Evolutionary conservation across 2,113 vertebrate genomes (phyloP), one percentile per base, ranked within the genome.

Genomic region (Crotalus horridus): DNA sequence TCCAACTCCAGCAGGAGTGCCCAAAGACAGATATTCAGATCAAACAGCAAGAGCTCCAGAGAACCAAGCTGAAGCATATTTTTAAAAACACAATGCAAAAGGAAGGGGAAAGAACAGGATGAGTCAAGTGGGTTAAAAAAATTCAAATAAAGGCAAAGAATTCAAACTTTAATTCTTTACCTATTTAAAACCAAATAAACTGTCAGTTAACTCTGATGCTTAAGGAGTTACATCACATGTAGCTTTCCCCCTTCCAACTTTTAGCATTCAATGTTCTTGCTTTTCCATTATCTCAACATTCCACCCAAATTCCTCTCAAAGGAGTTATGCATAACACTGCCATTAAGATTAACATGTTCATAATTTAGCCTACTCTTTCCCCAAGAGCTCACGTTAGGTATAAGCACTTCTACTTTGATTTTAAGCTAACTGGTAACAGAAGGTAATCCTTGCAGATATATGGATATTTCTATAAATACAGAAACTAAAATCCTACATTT

Each of bases 221-320:
- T 98, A 98, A 98, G 98, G 98, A 98, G 98, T 98, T 98, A 98
- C 98, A 98, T 96, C 98, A 98, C 98, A 95, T 97, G 97, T 97
- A 98, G 96, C 97, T 94, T 90, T 96, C 94, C 74, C 33, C 33
- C 87, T 94, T 90, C 61, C 94, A 95, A 93, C 58, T 96, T 95
- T 91, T 92, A 95, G 90, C 46, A 56, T 69, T 15, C 46, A 96
- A 93, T 92, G 81, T 90, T 95, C 96, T 96, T 95, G 95, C 93
- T 96, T 96, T 95, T 94, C 94, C 95, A 96, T 91, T 92, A 96
- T 92, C 94, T 95, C 94, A 92, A 94, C 59, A 86, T 95, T 95
- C 39, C 95, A 89, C 86, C 93, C 89, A 39, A 69, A 54, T 0
- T 92, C 81, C 29, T 13, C 0, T 0, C 54, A 92, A 92, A 91